These are phyloP conservation scores for Anoncus sp. DNA, from an alignment of 2,888 invertebrate genomes.

Conservation along the genomic window DNA sequence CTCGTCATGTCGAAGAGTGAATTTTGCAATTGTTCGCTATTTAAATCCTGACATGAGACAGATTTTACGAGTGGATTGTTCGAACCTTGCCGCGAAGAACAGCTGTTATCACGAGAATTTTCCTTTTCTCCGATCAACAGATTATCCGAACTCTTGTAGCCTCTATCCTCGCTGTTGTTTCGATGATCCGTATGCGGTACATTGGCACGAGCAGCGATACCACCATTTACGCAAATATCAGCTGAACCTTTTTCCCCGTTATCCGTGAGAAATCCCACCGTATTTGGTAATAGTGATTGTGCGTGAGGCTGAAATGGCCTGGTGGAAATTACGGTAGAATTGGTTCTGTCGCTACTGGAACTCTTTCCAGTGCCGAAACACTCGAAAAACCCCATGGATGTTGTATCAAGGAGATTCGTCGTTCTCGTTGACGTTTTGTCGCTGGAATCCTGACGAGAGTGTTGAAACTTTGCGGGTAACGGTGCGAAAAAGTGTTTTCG, in stretches of 20 bases:
- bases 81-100: conserved; percentile 58
- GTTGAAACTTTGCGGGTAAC: conserved; percentile 65
- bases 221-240: conserved; percentile 78
- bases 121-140: conserved; percentile 64
- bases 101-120: conserved; percentile 48
- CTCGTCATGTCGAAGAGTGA: conserved; percentile 67
- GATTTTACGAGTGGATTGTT: conserved; percentile 74
- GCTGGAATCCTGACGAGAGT: conserved; percentile 62
- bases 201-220: conserved; percentile 42
- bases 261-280: conserved; percentile 33
- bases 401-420: conserved; percentile 25
- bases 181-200: neutral
- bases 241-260: conserved; percentile 73
- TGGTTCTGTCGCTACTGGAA: conserved; percentile 73
- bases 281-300: conserved; percentile 43
- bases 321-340: conserved; percentile 71
- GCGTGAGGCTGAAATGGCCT: conserved; percentile 47
- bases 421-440: conserved; percentile 42
- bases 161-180: conserved; percentile 61
- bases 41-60: conserved; percentile 78
- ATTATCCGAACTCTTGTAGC: conserved; percentile 76
- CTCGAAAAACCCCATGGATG: conserved; percentile 30
- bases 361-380: conserved; percentile 71
- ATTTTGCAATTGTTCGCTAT: conserved; percentile 65
- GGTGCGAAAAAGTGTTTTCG: conserved; percentile 79